phyloP scores from a whole-genome alignment of 2,797 vertebrate species.

The Centropyge bicolor region DNA sequence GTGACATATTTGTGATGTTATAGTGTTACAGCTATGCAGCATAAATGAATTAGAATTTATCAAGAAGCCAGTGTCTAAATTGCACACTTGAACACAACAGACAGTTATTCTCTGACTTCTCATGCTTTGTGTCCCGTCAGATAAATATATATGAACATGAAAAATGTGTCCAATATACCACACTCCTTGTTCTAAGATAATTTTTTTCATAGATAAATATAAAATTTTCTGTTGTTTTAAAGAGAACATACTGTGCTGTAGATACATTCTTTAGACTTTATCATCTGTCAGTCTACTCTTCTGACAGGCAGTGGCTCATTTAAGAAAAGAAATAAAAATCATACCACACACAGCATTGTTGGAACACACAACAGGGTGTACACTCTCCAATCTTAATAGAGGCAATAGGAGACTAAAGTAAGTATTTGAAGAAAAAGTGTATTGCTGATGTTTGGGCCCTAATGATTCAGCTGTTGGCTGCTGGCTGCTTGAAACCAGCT shows the following conservation, averaged over 20 bases:
- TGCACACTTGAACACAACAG: too few relatives aligned
- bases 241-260: background rate
- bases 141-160: too few relatives aligned
- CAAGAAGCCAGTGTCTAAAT: too few relatives aligned
- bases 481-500: constrained; percentile 27
- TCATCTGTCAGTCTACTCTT: background rate
- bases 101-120: too few relatives aligned
- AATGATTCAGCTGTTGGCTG: constrained; percentile 25
- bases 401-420: constrained; percentile 16
- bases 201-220: background rate
- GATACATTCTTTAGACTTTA: background rate
- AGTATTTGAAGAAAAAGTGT: constrained; percentile 2
- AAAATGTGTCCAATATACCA: too few relatives aligned
- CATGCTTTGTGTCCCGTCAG: too few relatives aligned
- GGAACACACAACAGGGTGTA: background rate
- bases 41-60: too few relatives aligned
- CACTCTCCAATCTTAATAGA: background rate
- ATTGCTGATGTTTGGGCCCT: constrained; percentile 32
- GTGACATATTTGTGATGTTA: too few relatives aligned
- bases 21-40: too few relatives aligned
- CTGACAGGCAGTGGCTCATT: background rate
- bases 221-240: background rate
- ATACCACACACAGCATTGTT: background rate
- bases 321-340: background rate
- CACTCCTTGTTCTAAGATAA: too few relatives aligned